phyloP scores from a whole-genome alignment of 2,113 vertebrate genomes.

The Melanocharis versteri region DNA sequence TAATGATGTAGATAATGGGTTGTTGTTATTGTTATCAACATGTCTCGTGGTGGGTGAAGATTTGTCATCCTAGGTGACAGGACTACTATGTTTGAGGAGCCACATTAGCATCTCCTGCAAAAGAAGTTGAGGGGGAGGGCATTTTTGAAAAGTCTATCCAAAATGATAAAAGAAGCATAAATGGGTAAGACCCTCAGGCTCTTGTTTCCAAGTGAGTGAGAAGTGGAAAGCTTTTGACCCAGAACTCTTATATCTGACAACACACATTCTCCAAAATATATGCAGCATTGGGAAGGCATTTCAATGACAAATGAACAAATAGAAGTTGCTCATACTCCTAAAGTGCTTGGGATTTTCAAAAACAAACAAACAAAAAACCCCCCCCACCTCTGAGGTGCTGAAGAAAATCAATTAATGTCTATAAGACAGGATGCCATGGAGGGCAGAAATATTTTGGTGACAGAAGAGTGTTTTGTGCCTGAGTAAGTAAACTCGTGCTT shows the following conservation, averaged over 20 bases:
- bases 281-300: background rate
- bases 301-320: background rate
- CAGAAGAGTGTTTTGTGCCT: background rate
- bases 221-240: background rate
- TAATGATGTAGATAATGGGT: background rate
- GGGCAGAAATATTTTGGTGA: conserved; percentile 11
- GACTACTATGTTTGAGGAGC: background rate
- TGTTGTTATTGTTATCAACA: background rate
- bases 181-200: background rate
- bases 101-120: background rate
- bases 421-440: background rate
- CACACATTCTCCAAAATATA: background rate
- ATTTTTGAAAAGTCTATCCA: background rate
- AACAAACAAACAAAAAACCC: background rate
- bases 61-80: background rate
- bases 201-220: background rate
- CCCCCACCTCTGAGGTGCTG: background rate
- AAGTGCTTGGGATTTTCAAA: background rate
- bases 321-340: background rate
- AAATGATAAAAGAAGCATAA: background rate
- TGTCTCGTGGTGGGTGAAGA: background rate
- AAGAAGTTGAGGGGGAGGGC: background rate
- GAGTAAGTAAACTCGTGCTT: background rate
- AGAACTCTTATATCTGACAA: background rate
- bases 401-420: background rate